Evolutionary conservation across 2,113 vertebrate genomes (phyloP), one percentile per base, ranked within the genome.

Genomic region (Steatornis caripensis): DNA sequence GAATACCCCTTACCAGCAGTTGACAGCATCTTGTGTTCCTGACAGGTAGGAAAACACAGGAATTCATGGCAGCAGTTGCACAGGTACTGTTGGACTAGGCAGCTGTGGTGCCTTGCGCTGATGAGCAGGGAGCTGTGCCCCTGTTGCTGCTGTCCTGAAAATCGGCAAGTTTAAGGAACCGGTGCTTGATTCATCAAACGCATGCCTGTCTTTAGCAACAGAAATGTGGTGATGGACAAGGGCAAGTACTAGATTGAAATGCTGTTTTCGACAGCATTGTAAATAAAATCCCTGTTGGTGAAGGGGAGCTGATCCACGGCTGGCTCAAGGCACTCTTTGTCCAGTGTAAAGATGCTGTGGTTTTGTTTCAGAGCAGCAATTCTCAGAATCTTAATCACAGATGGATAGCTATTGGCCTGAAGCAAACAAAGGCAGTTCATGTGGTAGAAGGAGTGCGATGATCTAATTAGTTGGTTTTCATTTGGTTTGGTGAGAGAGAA

Each of bases 401-500:
- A 83, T 79, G 55, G 61, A 74, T 87, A 92, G 71, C 66, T 94
- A 15, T 79, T 87, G 84, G 80, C 93, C 92, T 94, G 74, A 68
- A 94, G 90, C 80, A 79, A 93, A 87, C 88, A 90, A 85, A 89
- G 64, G 76, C 88, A 62, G 64, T 46, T 93, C 49, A 12, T 93
- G 81, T 79, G 85, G 79, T 70, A 43, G 90, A n/a, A 91, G 66
- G 68, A 84, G 87, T 84, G 54, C 49, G 49, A 75, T 94, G 95
- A 88, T 94, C 83, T 95, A 84, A 94, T 94, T 93, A 93, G 48
- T 37, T 90, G 68, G 62, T 53, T 89, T 84, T 90, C 48, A 27
- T 62, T 84, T 12, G 6, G 6, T 66, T 88, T 84, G 60, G 64
- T 69, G 71, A 89, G 88, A 65, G 32, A 70, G 72, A 77, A 70